Evolutionary conservation across 2,888 invertebrate genomes (phyloP).

Genomic region (Dicyrtomina minuta): DNA sequence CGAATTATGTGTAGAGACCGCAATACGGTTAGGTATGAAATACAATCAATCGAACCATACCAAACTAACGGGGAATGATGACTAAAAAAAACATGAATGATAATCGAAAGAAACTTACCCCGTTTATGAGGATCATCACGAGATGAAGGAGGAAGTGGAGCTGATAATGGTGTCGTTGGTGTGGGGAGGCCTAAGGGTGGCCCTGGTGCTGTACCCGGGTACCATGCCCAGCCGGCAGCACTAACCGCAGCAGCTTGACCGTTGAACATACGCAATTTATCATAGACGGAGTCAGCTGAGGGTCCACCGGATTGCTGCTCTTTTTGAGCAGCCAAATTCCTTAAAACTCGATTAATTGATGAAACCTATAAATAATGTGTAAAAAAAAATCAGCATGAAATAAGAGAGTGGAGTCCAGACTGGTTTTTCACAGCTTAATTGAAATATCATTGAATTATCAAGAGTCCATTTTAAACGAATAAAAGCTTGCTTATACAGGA

Average conservation of each 20-base stretch:
- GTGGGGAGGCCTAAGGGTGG: conserved; percentile 66
- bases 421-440: no score
- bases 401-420: not conserved
- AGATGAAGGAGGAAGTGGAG: conserved; percentile 59
- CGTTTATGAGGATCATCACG: conserved; percentile 74
- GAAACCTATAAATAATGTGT: conserved; percentile 80
- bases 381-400: not conserved
- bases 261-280: conserved; percentile 92
- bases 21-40: no score
- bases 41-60: no score
- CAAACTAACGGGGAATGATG: no score
- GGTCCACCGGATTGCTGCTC: conserved; percentile 80
- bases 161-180: conserved; percentile 59
- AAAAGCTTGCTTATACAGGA: no score
- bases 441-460: no score
- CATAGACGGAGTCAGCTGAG: conserved; percentile 85
- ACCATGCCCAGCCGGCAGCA: conserved; percentile 77
- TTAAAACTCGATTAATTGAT: conserved; percentile 94
- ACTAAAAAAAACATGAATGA: not conserved
- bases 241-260: conserved; percentile 67
- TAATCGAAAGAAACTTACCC: conserved; percentile 62
- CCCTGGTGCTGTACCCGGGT: conserved; percentile 75
- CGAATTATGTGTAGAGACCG: no score
- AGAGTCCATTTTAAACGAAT: no score
- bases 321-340: conserved; percentile 94